Evolutionary conservation across 2,113 vertebrate species (phyloP), one percentile per base, ranked within the genome.

Genomic region (Rhinopithecus roxellana): DNA sequence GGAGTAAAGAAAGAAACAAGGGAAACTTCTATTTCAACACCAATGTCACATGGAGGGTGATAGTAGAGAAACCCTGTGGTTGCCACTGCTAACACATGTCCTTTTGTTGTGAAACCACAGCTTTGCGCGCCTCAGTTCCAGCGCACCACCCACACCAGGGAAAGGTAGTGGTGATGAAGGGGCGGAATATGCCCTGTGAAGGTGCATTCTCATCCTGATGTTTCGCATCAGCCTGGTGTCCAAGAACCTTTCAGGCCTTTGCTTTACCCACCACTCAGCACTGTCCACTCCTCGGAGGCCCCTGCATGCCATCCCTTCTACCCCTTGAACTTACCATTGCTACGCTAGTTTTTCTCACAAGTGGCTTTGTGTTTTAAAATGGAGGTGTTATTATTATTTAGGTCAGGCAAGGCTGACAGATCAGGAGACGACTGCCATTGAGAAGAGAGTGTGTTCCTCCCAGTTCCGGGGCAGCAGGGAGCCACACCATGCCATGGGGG

Each of bases 131-230:
- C 67, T 82, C 27, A 2, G 16, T 48, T 75, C n/a, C 55, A 35
- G 2, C 0, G 69, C 11, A 6, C 27, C 14, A 18, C 17, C 14
- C 25, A 0, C 30, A 5, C 38, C 35, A 14, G 25, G 11, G 14
- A 8, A 50, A 8, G 8, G 32, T 45, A 14, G 1, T 27, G 52
- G 7, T 30, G 11, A 48, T 5, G 48, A 1, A 20, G 32, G 27
- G 43, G 6, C 6, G 2, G 32, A 30, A 1, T 48, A 1, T n/a
- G 6, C 9, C 2, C 57, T 45, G 43, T 9, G 23, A 9, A 25
- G n/a, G 18, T 22, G 22, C 6, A 0, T 35, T 55, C 0, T 2
- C 30, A 14, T 25, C 5, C 52, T 9, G 52, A 64, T 32, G 20
- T 23, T 87, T 18, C 64, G 12, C 35, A 23, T 43, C 30, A 64